Base-by-base conservation (phyloP, 1,140 invertebrate genomes). In the Calycopis cecrops region DNA sequence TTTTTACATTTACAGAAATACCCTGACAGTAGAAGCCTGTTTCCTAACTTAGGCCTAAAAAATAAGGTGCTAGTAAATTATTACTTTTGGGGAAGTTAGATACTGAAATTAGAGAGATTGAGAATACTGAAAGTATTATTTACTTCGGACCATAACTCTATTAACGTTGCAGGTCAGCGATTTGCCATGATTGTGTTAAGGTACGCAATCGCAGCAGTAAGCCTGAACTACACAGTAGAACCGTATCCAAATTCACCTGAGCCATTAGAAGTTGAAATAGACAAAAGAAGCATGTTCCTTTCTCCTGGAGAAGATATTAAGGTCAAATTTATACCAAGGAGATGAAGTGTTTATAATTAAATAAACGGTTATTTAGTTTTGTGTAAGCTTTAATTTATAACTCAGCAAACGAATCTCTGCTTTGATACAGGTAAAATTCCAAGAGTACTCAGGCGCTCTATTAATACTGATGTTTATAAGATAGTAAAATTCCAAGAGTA, bases 151-250 rank as follows among this genome's bases (percentile, higher is more conserved):
- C n/a, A n/a, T n/a, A n/a, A n/a, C n/a, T n/a, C n/a, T n/a, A 33
- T 35, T 54, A 34, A n/a, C 16, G 59, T 62, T n/a, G 11, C 55
- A 75, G 72, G 72, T 9, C 33, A 55, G 55, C 58, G 66, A 16
- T 71, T 69, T 35, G 69, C 52, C 1, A 40, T 59, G 11, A 61
- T 64, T 18, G 57, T 54, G 0, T 0, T 69, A 1, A 48, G 60
- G 2, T 57, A 49, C 4, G 63, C 53, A 7, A 21, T 71, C 10
- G n/a, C 62, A 0, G n/a, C 47, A 3, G 17, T 74, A 8, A 44
- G 63, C 7, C 35, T 67, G 8, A 63, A 67, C 48, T 73, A 57
- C 40, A 52, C 62, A 44, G 21, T 69, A 0, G 28, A 40, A 7
- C 59, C 62, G 6, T n/a, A 57, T 1, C 65, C 63, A 4, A 40